phyloP scores from a whole-genome alignment of 2,113 vertebrate genomes.

The Pimephales promelas region DNA sequence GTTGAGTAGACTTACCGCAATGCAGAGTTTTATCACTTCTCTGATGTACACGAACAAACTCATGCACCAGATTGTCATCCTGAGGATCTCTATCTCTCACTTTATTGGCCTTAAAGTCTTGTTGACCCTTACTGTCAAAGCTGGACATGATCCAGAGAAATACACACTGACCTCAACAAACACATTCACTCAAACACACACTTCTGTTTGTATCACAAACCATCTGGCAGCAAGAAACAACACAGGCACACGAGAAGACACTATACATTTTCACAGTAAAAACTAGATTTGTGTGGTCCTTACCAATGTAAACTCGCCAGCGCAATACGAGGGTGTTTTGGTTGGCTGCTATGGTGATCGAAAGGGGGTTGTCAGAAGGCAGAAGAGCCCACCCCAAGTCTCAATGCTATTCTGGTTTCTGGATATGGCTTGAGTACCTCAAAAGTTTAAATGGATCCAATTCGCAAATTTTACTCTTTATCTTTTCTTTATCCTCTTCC shows the following conservation, averaged over 20 bases:
- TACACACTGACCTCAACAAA: neutral
- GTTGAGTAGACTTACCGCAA: constrained; percentile 41
- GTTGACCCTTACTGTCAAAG: constrained; percentile 2
- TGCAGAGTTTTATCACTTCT: neutral
- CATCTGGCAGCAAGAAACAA: neutral
- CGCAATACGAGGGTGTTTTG: neutral
- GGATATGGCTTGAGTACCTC: neutral
- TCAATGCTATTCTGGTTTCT: neutral
- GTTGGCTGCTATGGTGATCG: neutral
- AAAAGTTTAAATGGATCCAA: neutral
- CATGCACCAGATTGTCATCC: neutral
- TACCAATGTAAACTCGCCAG: neutral
- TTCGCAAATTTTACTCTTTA: neutral
- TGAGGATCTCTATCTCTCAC: constrained; percentile 14
- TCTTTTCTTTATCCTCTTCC: neutral
- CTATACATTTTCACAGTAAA: neutral
- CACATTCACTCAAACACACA: neutral
- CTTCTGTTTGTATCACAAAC: constrained; percentile 17
- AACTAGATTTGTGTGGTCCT: neutral
- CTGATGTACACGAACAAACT: constrained; percentile 13
- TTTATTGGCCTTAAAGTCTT: constrained; percentile 25
- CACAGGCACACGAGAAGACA: constrained; percentile 2
- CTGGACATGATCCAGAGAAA: constrained; percentile 46
- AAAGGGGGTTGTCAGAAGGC: neutral
- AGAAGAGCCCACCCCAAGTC: neutral